Percentiles rank a stretch among this genome's conserved stretches.
Conservation (phyloP, 2,797 vertebrate species). For the Anguilla megastoma region DNA sequence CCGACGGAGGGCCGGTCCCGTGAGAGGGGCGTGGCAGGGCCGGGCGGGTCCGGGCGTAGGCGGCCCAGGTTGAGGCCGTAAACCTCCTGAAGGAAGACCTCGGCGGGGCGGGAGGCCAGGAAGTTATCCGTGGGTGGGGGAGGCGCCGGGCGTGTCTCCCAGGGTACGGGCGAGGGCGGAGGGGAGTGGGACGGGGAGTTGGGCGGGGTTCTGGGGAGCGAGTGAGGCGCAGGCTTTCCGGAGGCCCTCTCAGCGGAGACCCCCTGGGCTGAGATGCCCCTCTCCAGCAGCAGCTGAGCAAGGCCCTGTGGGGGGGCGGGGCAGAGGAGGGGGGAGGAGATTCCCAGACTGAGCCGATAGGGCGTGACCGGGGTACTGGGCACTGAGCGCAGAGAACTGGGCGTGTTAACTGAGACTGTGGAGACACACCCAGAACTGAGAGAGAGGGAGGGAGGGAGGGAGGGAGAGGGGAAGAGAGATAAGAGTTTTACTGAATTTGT, state of each 20-base stretch:
- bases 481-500: constrained; percentile 17
- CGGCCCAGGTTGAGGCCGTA: constrained; percentile 83
- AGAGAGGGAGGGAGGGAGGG: constrained; percentile 23
- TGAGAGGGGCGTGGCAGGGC: constrained; percentile 50
- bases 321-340: constrained; percentile 79
- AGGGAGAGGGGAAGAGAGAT: constrained; percentile 4
- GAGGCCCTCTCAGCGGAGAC: constrained; percentile 62
- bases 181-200: constrained; percentile 84
- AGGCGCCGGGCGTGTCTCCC: constrained; percentile 65
- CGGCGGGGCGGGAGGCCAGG: constrained; percentile 89
- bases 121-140: constrained; percentile 79
- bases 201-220: constrained; percentile 76
- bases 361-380: constrained; percentile 80
- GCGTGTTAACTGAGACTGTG: constrained; percentile 67
- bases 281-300: constrained; percentile 86
- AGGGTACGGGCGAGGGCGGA: constrained; percentile 72
- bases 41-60: constrained; percentile 66
- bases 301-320: constrained; percentile 73
- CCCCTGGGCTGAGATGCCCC: constrained; percentile 89
- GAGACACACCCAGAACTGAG: constrained; percentile 67
- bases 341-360: constrained; percentile 82
- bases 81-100: constrained; percentile 92
- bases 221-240: constrained; percentile 55
- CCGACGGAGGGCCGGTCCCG: constrained; percentile 63
- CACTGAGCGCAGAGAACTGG: constrained; percentile 73